A percentile compares a stretch with the other conserved stretches of the same genome.
Evolutionary conservation across 2,113 vertebrate species (phyloP).

Genomic region (Campylorhamphus procurvoides): DNA sequence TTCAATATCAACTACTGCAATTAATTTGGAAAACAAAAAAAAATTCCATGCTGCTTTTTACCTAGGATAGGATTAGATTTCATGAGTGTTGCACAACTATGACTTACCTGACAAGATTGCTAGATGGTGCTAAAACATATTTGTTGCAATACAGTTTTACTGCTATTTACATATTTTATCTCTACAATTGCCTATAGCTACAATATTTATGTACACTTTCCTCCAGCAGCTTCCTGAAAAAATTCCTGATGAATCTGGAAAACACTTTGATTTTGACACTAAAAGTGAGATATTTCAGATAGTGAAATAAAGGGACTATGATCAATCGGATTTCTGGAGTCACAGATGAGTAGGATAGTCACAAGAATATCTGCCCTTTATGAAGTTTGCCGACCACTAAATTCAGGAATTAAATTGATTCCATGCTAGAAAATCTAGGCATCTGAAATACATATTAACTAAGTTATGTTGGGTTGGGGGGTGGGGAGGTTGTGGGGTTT

Average conservation of each 20-base stretch:
- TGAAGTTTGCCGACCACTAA: not conserved
- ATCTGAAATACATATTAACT: not conserved
- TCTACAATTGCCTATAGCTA: not conserved
- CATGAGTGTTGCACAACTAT: not conserved
- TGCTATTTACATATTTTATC: not conserved
- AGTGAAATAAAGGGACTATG: not conserved
- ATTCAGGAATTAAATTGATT: not conserved
- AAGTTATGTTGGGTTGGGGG: not conserved
- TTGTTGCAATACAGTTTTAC: not conserved
- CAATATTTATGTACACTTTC: not conserved
- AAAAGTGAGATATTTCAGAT: not conserved
- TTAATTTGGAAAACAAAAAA: not conserved
- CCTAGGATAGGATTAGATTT: not conserved
- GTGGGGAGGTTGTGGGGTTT: too few species aligned
- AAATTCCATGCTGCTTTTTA: rapidly evolving
- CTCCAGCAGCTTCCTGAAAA: not conserved
- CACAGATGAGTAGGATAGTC: not conserved
- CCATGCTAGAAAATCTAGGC: not conserved
- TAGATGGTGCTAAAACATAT: slow-evolving; percentile 65
- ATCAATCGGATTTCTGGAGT: not conserved
- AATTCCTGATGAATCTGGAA: not conserved
- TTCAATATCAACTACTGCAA: not conserved
- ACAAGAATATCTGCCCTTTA: not conserved
- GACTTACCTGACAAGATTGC: slow-evolving; percentile 32
- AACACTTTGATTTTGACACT: not conserved